phyloP scores from a whole-genome alignment of 2,797 vertebrate genomes.

The Galago senegalensis region DNA sequence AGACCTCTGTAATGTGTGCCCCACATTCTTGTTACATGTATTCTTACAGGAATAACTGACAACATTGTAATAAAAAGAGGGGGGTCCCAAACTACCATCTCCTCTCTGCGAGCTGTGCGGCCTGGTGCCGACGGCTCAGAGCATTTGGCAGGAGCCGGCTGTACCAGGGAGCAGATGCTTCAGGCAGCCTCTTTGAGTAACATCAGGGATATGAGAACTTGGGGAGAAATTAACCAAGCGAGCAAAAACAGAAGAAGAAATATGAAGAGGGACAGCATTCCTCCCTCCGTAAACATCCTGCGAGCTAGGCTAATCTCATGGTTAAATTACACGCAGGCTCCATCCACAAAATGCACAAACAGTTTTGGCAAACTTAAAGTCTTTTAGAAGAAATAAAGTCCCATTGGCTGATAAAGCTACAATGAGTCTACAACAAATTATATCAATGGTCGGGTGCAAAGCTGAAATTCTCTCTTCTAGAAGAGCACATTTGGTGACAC shows the following conservation, averaged over 20 bases:
- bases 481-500: not conserved
- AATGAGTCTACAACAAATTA: not conserved
- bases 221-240: constrained; percentile 89
- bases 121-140: constrained; percentile 82
- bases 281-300: constrained; percentile 85
- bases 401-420: fast-evolving
- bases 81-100: constrained; percentile 86
- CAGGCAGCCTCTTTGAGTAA: constrained; percentile 86
- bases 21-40: constrained; percentile 84
- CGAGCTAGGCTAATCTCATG: constrained; percentile 71
- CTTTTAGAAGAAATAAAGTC: not conserved
- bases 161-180: constrained; percentile 88
- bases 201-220: constrained; percentile 90
- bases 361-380: constrained; percentile 5
- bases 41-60: constrained; percentile 88
- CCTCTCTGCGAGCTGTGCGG: constrained; percentile 82
- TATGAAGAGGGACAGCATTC: constrained; percentile 81
- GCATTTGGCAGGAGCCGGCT: constrained; percentile 87
- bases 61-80: constrained; percentile 86
- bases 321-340: constrained; percentile 54
- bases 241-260: constrained; percentile 90
- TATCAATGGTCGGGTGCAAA: not conserved
- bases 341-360: not conserved
- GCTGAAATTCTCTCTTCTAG: not conserved
- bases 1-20: constrained; percentile 63